Evolutionary conservation across 2,888 invertebrate species (phyloP), one percentile per base, ranked within the genome.

Genomic region (Leistus spinibarbis): DNA sequence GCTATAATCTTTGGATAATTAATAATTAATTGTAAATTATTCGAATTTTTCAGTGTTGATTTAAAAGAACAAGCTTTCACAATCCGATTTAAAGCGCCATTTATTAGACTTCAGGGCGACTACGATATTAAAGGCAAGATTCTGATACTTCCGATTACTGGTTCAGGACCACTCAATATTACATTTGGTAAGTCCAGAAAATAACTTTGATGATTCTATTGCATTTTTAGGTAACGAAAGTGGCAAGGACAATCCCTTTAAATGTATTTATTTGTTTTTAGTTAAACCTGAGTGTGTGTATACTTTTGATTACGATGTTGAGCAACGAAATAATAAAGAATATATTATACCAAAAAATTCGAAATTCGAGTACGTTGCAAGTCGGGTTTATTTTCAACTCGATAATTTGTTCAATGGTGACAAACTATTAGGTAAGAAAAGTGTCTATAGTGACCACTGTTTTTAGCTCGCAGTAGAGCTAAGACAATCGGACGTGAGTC

Each of bases 131-230:
- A 81, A 27, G 84, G 83, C n/a, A 79, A 80, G 76, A 79, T 84
- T 56, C 76, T 83, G 17, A 77, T 83, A 53, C 72, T 84, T 17
- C 81, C 82, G 0, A 81, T 84, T 60, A 78, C 77, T n/a, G 84
- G 83, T 67, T 78, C 79, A 54, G 84, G 84, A 10, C 81, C 81
- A 5, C 79, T 80, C 1, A 81, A 82, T 70, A 78, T 83, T n/a
- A 82, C 79, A 0, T 81, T 80, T 54, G 79, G 84, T 84, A 80
- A 79, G 79, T 77, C 9, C 17, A 24, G 57, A 57, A 57, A 57
- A 57, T 57, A 16, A n/a, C 53, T 53, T 53, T 9, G 13, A 53
- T 7, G 13, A 53, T 9, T 53, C 10, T 53, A 53, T 53, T 53
- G 13, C 10, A 9, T 10, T 10, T 9, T 53, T 53, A 53, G 10